Evolutionary conservation across 2,888 invertebrate species (phyloP).

Genomic region (Pristionchus fissidentatus): DNA sequence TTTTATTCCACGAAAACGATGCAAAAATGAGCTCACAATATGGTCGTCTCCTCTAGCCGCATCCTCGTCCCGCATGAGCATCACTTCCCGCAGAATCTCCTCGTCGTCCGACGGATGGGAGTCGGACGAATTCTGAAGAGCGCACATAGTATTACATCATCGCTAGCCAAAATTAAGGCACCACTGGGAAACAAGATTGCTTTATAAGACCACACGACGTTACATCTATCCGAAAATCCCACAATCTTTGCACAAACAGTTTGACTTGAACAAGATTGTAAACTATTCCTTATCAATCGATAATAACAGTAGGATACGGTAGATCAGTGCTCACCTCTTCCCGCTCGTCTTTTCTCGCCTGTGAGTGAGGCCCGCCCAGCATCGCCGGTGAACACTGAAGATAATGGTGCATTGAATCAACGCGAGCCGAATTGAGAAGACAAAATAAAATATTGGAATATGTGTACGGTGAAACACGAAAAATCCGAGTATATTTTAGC

Average conservation of each 20-base stretch:
- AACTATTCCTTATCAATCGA: not conserved
- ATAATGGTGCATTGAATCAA: no score
- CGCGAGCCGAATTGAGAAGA: no score
- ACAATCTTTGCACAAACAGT: no score
- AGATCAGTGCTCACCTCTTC: slow-evolving; percentile 31
- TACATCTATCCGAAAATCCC: no score
- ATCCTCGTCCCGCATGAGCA: not conserved
- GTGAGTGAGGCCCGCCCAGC: slow-evolving; percentile 41
- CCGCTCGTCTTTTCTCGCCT: slow-evolving; percentile 33
- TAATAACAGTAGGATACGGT: no score
- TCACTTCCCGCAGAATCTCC: not conserved
- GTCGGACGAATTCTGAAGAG: not conserved
- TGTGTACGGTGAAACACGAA: not conserved
- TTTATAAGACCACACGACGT: no score
- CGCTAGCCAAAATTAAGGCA: not conserved
- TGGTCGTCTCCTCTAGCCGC: not conserved
- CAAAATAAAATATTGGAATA: no score
- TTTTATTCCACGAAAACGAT: no score
- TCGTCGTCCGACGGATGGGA: not conserved
- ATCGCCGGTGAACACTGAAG: slow-evolving; percentile 35
- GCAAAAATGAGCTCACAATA: not conserved
- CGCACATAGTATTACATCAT: not conserved
- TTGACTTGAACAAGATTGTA: no score
- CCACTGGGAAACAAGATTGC: not conserved
- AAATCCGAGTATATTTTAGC: no score